These are phyloP conservation scores for Eulacestoma nigropectus DNA, from an alignment of 2,113 vertebrate genomes.

Conservation along the genomic window DNA sequence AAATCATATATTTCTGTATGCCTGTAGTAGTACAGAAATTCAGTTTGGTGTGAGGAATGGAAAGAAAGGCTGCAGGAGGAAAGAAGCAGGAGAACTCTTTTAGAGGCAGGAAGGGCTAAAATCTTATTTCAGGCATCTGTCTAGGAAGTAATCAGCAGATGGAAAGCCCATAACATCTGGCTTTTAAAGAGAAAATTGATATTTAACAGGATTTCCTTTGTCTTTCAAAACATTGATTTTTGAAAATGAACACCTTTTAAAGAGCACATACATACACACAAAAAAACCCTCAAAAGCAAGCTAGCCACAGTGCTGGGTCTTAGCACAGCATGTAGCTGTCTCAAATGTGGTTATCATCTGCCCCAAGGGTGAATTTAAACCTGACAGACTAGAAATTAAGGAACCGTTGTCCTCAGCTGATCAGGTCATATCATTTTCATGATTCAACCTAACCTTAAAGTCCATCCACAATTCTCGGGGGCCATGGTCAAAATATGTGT, in stretches of 20 bases:
- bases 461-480: neutral
- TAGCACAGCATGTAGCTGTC: neutral
- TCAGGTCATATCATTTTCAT: neutral
- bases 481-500: neutral
- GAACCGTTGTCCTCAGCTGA: neutral
- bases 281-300: neutral
- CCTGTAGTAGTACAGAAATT: neutral
- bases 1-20: neutral
- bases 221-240: constrained; percentile 60
- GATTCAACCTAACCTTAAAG: neutral
- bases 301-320: neutral
- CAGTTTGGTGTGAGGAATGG: neutral
- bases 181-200: constrained; percentile 50
- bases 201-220: constrained; percentile 47
- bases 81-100: neutral
- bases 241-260: constrained; percentile 11
- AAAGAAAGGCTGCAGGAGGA: neutral
- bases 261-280: neutral
- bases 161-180: constrained; percentile 43
- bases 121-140: constrained; percentile 23
- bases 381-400: neutral
- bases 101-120: neutral
- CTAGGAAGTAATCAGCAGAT: constrained; percentile 20
- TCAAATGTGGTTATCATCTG: neutral
- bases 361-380: neutral